These are phyloP conservation scores for Nyctibius bracteatus DNA, from an alignment of 2,113 vertebrate genomes.

Conservation along the genomic window DNA sequence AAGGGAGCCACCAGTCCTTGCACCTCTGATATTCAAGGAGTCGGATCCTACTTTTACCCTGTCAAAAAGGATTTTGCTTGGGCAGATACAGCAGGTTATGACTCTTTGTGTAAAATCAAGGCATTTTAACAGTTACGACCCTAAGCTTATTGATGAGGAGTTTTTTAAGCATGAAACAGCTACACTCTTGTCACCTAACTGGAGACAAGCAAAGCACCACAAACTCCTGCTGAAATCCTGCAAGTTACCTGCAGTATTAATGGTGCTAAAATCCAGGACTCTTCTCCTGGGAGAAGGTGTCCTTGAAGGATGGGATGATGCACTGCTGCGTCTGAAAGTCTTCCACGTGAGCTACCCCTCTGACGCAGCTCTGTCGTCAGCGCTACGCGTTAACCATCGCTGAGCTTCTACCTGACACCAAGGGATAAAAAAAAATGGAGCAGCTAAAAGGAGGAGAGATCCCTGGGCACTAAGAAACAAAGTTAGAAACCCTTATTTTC, in stretches of 20 bases:
- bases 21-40: not conserved
- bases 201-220: not conserved
- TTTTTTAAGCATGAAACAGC: not conserved
- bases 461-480: not conserved
- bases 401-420: not conserved
- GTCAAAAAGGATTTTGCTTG: not conserved
- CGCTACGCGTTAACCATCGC: not conserved
- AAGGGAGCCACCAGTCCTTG: not conserved
- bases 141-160: accelerated
- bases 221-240: not conserved
- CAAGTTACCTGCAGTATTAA: not conserved
- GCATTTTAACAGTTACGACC: not conserved
- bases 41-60: not conserved
- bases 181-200: accelerated
- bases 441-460: not conserved
- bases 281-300: slow-evolving; percentile 15
- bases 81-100: not conserved
- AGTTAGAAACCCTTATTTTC: not conserved
- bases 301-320: slow-evolving; percentile 24
- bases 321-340: not conserved
- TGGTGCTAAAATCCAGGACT: not conserved
- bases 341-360: not conserved
- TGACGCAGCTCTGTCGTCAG: slow-evolving; percentile 14
- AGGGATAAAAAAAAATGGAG: not conserved
- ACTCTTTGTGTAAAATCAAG: not conserved